Evolutionary conservation across 2,113 vertebrate genomes (phyloP).

Genomic region (Saccopteryx leptura): DNA sequence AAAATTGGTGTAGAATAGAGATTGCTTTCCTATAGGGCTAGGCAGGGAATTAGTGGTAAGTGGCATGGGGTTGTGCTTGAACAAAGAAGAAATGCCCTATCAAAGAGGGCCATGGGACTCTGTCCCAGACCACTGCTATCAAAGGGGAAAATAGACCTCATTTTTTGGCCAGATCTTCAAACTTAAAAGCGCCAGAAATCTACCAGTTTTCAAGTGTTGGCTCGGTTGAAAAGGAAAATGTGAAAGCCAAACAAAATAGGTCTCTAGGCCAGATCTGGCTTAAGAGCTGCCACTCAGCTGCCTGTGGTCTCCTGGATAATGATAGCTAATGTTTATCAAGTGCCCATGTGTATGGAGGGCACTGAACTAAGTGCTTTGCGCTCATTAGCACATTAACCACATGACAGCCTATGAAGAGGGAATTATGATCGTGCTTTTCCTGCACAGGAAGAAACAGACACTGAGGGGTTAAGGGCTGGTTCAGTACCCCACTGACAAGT

Average conservation of each 20-base stretch:
- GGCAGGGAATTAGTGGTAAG: background rate
- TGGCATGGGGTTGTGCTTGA: background rate
- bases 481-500: background rate
- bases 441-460: background rate
- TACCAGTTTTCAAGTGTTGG: constrained; percentile 68
- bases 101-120: background rate
- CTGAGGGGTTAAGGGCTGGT: constrained; percentile 35
- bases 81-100: background rate
- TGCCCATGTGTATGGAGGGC: constrained; percentile 11
- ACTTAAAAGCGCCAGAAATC: constrained; percentile 59
- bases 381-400: background rate
- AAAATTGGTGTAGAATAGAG: background rate
- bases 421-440: background rate
- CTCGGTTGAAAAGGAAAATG: constrained; percentile 68
- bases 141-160: background rate
- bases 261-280: constrained; percentile 77
- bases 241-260: constrained; percentile 77
- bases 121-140: background rate
- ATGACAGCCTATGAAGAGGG: constrained; percentile 55
- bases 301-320: constrained; percentile 67
- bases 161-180: background rate
- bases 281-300: constrained; percentile 64
- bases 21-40: background rate
- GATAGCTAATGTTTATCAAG: constrained; percentile 73
- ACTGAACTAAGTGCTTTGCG: constrained; percentile 38